A percentile compares a stretch with the other conserved stretches of the same genome.
Evolutionary conservation across 2,888 invertebrate genomes (phyloP).

Genomic region (Drosophila rellima): DNA sequence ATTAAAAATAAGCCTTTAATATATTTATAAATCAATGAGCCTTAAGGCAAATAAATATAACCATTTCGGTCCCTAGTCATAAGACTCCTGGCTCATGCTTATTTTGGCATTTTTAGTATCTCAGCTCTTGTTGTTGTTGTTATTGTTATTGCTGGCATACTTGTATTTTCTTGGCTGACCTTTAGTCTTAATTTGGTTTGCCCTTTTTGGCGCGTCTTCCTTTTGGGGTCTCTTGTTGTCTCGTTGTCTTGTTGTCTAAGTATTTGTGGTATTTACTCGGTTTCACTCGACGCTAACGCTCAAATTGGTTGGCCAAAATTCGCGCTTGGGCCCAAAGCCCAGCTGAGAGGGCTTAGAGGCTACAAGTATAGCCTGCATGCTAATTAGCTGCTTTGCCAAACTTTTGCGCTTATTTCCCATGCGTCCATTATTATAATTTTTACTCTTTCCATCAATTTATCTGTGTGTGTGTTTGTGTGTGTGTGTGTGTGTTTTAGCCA

Average conservation of each 20-base stretch:
- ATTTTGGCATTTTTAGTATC: slow-evolving; percentile 10
- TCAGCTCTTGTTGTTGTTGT: slow-evolving; percentile 2
- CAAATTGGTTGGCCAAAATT: slow-evolving; percentile 33
- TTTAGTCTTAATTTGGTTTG: slow-evolving; percentile 48
- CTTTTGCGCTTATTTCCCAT: slow-evolving; percentile 69
- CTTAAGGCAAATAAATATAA: too few species aligned
- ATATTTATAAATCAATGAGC: background rate
- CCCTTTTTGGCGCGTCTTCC: slow-evolving; percentile 32
- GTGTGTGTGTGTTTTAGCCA: slow-evolving; percentile 40
- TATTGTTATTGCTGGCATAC: slow-evolving; percentile 11
- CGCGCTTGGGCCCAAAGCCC: slow-evolving; percentile 9
- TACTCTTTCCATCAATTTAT: slow-evolving; percentile 7
- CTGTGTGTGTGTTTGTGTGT: slow-evolving; percentile 30
- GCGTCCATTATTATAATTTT: slow-evolving; percentile 72
- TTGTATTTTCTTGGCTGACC: slow-evolving; percentile 38
- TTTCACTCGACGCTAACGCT: slow-evolving; percentile 36
- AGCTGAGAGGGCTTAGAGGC: slow-evolving; percentile 15
- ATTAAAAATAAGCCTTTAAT: background rate
- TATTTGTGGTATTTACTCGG: slow-evolving; percentile 41
- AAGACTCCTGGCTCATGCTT: background rate
- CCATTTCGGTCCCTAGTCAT: background rate
- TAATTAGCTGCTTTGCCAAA: slow-evolving; percentile 62
- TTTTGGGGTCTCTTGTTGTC: slow-evolving; percentile 2
- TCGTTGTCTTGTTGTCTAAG: slow-evolving; percentile 5
- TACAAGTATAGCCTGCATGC: slow-evolving; percentile 47